Conservation (phyloP, 2,113 vertebrate species). For the Alligator sinensis region DNA sequence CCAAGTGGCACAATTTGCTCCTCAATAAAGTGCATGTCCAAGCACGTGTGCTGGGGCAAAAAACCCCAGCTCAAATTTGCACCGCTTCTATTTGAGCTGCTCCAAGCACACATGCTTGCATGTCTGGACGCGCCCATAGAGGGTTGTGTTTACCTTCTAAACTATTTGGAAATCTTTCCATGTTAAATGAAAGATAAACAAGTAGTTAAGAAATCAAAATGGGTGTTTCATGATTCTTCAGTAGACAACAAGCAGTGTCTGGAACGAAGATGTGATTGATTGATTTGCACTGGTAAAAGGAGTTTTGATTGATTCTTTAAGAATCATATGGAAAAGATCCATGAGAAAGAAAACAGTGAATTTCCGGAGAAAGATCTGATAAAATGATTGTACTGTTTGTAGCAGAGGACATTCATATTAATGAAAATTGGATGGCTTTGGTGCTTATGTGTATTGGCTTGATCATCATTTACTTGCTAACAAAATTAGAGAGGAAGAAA, state of each 20-base stretch:
- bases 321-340: not conserved
- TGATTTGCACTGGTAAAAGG: slow-evolving; percentile 21
- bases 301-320: slow-evolving; percentile 38
- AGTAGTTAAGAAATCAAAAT: slow-evolving; percentile 29
- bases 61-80: too few relatives aligned
- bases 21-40: too few relatives aligned
- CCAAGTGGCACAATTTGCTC: too few relatives aligned
- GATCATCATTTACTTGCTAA: not conserved
- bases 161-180: not conserved
- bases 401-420: not conserved
- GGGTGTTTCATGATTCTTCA: not conserved
- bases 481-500: slow-evolving; percentile 34
- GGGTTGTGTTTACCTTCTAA: slow-evolving; percentile 18
- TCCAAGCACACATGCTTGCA: too few relatives aligned
- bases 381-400: not conserved
- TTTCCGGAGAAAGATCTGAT: not conserved
- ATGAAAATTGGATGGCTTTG: slow-evolving; percentile 16
- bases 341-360: not conserved
- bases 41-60: too few relatives aligned
- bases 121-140: too few relatives aligned
- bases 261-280: slow-evolving; percentile 36
- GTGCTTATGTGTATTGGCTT: not conserved
- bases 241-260: not conserved
- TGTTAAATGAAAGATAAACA: slow-evolving; percentile 34
- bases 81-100: too few relatives aligned